phyloP scores from a whole-genome alignment of 1,140 invertebrate genomes.

The Oryzaephilus surinamensis region DNA sequence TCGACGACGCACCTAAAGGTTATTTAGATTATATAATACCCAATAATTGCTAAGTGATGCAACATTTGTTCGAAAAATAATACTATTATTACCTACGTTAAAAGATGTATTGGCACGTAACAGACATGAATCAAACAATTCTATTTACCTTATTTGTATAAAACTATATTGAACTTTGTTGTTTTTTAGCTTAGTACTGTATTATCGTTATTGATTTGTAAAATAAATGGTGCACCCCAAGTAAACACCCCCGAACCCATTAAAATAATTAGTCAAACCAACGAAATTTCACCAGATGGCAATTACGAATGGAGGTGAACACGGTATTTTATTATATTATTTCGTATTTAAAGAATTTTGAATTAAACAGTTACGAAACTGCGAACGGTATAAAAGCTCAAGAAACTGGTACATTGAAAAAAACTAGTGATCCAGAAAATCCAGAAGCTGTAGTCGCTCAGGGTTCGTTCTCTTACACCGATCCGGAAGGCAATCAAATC shows the following conservation, averaged over 20 bases:
- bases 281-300: slow-evolving; percentile 53
- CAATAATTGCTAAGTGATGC: no score
- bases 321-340: neutral
- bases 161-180: no score
- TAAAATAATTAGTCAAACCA: slow-evolving; percentile 53
- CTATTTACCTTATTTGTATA: no score
- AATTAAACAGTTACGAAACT: slow-evolving; percentile 53
- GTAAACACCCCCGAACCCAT: slow-evolving; percentile 35
- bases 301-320: slow-evolving; percentile 50
- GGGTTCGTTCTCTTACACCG: slow-evolving; percentile 70
- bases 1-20: no score
- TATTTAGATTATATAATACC: no score
- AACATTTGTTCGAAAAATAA: no score
- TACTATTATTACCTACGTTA: no score
- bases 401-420: slow-evolving; percentile 53
- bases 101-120: no score
- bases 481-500: slow-evolving; percentile 68
- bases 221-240: slow-evolving; percentile 40
- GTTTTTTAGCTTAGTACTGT: no score
- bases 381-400: slow-evolving; percentile 62
- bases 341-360: neutral
- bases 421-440: slow-evolving; percentile 45
- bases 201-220: no score
- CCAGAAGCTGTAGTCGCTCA: slow-evolving; percentile 52
- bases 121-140: no score